These are phyloP conservation scores for Sebastes matsubarae DNA, from an alignment of 2,797 vertebrate genomes.

Conservation along the genomic window DNA sequence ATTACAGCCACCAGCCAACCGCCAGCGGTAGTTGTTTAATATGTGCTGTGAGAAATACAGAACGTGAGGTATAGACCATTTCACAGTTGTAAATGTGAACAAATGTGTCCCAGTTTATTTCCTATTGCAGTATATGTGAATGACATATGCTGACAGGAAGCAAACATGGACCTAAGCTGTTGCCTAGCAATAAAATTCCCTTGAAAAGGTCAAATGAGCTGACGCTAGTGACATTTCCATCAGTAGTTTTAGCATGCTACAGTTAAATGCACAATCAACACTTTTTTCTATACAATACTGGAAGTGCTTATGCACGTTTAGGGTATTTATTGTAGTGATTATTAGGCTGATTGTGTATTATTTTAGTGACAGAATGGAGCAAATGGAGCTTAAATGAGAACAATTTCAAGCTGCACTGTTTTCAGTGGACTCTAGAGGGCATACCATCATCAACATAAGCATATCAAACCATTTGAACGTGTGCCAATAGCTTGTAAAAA, in stretches of 20 bases:
- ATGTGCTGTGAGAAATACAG: background rate
- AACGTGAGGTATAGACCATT: background rate
- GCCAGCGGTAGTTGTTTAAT: background rate
- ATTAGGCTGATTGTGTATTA: background rate
- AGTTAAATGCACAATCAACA: background rate
- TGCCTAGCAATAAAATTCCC: background rate
- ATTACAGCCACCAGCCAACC: background rate
- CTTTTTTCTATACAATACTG: background rate
- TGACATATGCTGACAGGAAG: background rate
- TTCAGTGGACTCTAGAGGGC: conserved; percentile 17
- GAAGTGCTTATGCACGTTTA: background rate
- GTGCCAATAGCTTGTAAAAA: background rate
- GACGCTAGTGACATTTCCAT: background rate
- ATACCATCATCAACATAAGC: background rate
- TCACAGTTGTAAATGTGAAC: background rate
- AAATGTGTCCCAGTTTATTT: too few species aligned
- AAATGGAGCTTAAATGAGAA: background rate
- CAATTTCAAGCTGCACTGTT: background rate
- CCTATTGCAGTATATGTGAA: too few species aligned
- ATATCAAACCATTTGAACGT: background rate
- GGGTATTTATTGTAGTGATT: background rate
- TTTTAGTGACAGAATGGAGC: background rate
- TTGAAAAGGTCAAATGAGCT: background rate
- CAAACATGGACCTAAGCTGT: background rate
- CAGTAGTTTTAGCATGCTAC: background rate